Conservation (phyloP, 2,113 vertebrate genomes). For the Xyrauchen texanus region DNA sequence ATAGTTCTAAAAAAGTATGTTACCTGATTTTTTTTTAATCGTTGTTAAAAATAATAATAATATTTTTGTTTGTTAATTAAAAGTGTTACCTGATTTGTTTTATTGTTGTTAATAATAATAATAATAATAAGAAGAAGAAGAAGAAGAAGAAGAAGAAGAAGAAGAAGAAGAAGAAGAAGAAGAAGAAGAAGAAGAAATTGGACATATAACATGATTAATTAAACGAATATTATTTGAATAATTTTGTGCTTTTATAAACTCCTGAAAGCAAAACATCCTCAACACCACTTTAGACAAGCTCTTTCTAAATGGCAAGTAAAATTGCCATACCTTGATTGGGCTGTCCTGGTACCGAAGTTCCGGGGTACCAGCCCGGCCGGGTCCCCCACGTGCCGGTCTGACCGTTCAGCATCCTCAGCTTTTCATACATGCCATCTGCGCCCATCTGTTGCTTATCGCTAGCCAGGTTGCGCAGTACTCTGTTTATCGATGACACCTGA, state of each 20-base stretch:
- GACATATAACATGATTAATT: not conserved
- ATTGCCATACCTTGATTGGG: constrained; percentile 81
- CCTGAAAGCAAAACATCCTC: not conserved
- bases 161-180: too few species aligned
- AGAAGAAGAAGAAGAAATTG: too few species aligned
- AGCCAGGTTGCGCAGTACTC: constrained; percentile 98
- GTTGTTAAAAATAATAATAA: not conserved
- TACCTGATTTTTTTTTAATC: too few species aligned
- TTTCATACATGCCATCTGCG: constrained; percentile 98
- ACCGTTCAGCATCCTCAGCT: constrained; percentile 96
- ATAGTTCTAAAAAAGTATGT: too few species aligned
- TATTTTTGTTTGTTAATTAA: too few species aligned
- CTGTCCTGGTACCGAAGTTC: constrained; percentile 88
- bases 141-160: too few species aligned
- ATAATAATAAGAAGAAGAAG: not conserved
- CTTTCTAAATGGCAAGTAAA: constrained; percentile 8
- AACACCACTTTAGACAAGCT: not conserved
- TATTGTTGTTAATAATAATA: not conserved
- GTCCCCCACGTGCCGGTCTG: constrained; percentile 92
- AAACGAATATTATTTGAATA: not conserved
- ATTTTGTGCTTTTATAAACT: not conserved
- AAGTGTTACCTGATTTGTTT: too few species aligned
- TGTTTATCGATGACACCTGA: constrained; percentile 98
- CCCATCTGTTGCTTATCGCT: constrained; percentile 99
- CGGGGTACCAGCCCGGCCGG: constrained; percentile 92